Evolutionary conservation across 2,113 vertebrate genomes (phyloP).

Genomic region (Heterotis niloticus): DNA sequence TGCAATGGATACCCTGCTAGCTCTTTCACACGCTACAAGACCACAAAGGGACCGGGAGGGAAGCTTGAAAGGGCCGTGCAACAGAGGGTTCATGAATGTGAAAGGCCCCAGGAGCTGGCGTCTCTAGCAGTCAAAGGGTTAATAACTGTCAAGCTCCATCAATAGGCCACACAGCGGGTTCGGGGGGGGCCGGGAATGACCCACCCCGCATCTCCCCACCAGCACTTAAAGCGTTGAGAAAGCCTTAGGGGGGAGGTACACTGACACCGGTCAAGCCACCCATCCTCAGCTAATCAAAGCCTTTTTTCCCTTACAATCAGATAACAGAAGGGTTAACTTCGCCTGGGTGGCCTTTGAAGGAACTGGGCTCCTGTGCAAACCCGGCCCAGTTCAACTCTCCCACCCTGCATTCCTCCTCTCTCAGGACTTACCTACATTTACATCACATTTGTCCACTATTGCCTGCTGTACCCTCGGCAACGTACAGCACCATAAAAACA

Average conservation of each 20-base stretch:
- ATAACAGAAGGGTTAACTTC: constrained; percentile 67
- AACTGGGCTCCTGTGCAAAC: constrained; percentile 34
- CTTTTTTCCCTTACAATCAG: constrained; percentile 53
- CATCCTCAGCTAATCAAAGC: constrained; percentile 58
- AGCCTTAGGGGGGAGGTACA: constrained; percentile 39
- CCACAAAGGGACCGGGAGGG: neutral
- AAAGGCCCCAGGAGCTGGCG: constrained; percentile 8
- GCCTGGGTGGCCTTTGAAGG: constrained; percentile 61
- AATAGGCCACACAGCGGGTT: constrained; percentile 45
- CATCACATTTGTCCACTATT: constrained; percentile 1
- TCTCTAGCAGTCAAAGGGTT: constrained; percentile 33
- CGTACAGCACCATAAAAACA: neutral
- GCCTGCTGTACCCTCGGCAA: neutral
- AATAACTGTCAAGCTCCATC: constrained; percentile 46
- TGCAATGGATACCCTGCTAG: neutral
- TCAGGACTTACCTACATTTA: neutral
- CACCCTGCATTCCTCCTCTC: constrained; percentile 12
- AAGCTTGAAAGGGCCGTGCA: neutral
- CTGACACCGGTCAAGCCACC: constrained; percentile 41
- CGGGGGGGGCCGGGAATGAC: constrained; percentile 36
- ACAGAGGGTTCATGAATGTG: constrained; percentile 19
- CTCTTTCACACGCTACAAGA: neutral
- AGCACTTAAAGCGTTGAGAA: constrained; percentile 26
- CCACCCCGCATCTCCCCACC: constrained; percentile 37
- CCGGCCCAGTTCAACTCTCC: constrained; percentile 7